Evolutionary conservation across 2,113 vertebrate species (phyloP).

Genomic region (Orycteropus afer): DNA sequence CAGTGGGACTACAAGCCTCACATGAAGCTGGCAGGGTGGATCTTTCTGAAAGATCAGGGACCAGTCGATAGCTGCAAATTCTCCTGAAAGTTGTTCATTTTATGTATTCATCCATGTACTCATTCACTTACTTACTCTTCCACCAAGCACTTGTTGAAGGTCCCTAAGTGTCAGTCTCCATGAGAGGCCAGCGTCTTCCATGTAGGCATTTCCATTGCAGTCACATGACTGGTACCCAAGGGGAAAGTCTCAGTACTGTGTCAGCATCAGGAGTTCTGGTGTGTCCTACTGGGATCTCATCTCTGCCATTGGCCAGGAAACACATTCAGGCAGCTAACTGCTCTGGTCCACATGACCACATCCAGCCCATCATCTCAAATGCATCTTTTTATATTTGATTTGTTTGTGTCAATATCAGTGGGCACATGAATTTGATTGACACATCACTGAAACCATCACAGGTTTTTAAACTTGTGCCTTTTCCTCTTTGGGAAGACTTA

Average conservation of each 20-base stretch:
- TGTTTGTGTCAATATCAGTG: no score
- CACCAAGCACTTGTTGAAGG: not conserved
- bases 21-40: fast-evolving
- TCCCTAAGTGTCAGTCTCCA: fast-evolving
- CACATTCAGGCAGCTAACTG: not conserved
- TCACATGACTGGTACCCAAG: not conserved
- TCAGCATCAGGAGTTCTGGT: fast-evolving
- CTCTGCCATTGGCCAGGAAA: not conserved
- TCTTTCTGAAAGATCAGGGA: fast-evolving
- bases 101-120: fast-evolving
- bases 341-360: not conserved
- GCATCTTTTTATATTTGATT: no score
- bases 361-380: no score
- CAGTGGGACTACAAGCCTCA: fast-evolving
- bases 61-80: fast-evolving
- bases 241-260: not conserved
- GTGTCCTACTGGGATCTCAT: not conserved
- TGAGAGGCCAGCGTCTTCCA: fast-evolving
- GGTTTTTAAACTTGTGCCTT: no score
- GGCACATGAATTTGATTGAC: no score
- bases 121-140: not conserved
- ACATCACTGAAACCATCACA: no score
- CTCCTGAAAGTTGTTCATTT: fast-evolving
- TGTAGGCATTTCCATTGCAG: not conserved
- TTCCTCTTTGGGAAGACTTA: no score